A percentile compares a stretch with the other conserved stretches of the same genome.
Conservation (phyloP, 2,888 invertebrate genomes). For the Epinotia demarniana region DNA sequence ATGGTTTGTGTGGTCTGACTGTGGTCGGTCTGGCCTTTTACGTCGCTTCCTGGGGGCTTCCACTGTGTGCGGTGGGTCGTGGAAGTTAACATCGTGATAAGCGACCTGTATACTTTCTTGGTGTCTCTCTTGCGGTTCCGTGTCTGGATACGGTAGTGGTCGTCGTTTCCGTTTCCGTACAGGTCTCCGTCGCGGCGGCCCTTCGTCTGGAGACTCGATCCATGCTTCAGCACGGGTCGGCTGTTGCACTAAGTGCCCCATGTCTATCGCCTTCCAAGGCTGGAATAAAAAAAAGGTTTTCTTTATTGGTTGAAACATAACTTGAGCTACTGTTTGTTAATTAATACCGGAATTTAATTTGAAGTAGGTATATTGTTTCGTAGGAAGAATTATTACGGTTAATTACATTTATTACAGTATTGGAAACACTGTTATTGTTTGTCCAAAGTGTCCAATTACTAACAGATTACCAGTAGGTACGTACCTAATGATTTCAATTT, state of each 20-base stretch:
- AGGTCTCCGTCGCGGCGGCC: slow-evolving; percentile 74
- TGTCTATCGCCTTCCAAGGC: slow-evolving; percentile 81
- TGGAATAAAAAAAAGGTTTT: slow-evolving; percentile 63
- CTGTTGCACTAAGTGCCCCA: slow-evolving; percentile 59
- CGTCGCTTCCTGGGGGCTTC: slow-evolving; percentile 66
- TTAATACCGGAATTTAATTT: neutral
- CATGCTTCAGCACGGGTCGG: slow-evolving; percentile 61
- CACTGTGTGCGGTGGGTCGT: slow-evolving; percentile 53
- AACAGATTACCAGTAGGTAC: no score
- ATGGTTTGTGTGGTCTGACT: slow-evolving; percentile 53
- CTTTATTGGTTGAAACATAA: slow-evolving; percentile 1
- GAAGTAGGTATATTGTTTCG: no score
- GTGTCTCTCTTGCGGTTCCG: slow-evolving; percentile 58
- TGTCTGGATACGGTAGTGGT: slow-evolving; percentile 70
- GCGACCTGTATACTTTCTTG: slow-evolving; percentile 57
- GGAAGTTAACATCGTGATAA: slow-evolving; percentile 57
- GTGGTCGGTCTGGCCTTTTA: slow-evolving; percentile 61
- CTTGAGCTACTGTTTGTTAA: neutral
- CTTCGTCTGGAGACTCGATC: slow-evolving; percentile 65
- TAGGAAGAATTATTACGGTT: no score
- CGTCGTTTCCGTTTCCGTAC: slow-evolving; percentile 86
- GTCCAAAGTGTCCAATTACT: no score
- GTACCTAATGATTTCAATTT: slow-evolving; percentile 11
- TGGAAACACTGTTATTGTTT: no score
- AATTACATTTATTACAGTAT: no score